Conservation (phyloP, 2,888 invertebrate species). For the Salticus scenicus region DNA sequence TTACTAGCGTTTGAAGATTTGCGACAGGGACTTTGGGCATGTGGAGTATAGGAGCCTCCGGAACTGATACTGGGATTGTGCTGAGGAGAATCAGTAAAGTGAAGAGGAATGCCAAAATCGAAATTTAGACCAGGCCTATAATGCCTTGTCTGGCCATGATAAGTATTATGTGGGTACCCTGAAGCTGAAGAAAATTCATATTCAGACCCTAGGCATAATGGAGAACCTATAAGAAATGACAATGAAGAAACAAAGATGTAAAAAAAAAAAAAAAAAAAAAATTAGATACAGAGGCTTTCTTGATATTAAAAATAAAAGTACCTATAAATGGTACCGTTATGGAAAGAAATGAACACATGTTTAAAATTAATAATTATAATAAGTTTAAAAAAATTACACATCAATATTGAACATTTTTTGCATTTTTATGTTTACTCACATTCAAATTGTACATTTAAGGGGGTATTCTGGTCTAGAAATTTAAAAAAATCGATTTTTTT, state of each 20-base stretch:
- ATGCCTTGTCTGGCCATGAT: constrained; percentile 89
- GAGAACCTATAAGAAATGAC: constrained; percentile 38
- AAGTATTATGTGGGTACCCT: constrained; percentile 88
- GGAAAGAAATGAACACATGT: too few species aligned
- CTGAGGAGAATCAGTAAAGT: constrained; percentile 84
- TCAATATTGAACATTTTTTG: too few species aligned
- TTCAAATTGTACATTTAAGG: too few species aligned
- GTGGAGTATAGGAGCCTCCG: constrained; percentile 60
- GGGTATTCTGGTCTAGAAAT: too few species aligned
- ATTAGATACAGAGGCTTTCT: too few species aligned
- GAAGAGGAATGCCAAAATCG: constrained; percentile 77
- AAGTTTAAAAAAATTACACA: too few species aligned
- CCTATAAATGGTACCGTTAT: too few species aligned
- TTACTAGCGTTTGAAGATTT: constrained; percentile 83
- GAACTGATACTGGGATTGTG: constrained; percentile 68
- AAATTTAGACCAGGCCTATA: constrained; percentile 73
- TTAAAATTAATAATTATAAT: too few species aligned
- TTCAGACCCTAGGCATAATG: constrained; percentile 75
- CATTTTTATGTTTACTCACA: too few species aligned
- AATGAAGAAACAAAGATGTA: too few species aligned
- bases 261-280: neutral
- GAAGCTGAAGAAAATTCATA: constrained; percentile 80
- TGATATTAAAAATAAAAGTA: too few species aligned
- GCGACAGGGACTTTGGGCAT: constrained; percentile 83
- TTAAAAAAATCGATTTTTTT: too few species aligned